phyloP scores from a whole-genome alignment of 2,113 vertebrate genomes.

The Silurus asotus region DNA sequence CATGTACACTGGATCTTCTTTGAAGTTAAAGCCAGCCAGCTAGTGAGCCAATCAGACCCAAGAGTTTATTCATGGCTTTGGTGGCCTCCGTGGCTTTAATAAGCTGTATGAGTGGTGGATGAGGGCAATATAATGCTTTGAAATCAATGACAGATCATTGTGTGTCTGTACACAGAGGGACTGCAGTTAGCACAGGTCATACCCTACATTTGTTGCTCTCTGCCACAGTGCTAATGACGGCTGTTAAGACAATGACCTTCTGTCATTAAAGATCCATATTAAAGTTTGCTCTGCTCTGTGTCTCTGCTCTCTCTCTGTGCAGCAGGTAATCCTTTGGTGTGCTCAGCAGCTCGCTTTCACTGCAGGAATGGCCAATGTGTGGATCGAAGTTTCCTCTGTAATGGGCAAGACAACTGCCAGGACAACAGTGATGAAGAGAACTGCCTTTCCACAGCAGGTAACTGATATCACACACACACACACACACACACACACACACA shows the following conservation, averaged over 20 bases:
- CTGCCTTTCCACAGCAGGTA: constrained; percentile 90
- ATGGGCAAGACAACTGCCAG: constrained; percentile 92
- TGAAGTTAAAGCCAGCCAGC: neutral
- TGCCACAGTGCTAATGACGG: constrained; percentile 13
- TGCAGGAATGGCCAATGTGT: constrained; percentile 94
- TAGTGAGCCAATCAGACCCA: neutral
- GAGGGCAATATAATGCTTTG: constrained; percentile 3
- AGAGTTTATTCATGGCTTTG: neutral
- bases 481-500: neutral
- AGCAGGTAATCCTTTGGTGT: constrained; percentile 91
- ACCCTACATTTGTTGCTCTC: constrained; percentile 11
- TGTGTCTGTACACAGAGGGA: constrained; percentile 4
- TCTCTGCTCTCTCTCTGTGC: constrained; percentile 27
- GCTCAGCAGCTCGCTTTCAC: constrained; percentile 91
- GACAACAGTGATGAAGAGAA: constrained; percentile 96
- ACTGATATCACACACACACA: constrained; percentile 9
- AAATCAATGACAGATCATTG: constrained; percentile 4
- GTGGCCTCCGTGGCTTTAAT: neutral
- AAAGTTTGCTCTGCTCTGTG: constrained; percentile 2
- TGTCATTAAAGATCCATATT: constrained; percentile 25
- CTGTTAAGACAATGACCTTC: constrained; percentile 7
- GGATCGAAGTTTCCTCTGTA: constrained; percentile 95
- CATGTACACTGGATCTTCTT: neutral
- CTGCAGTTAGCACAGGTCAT: constrained; percentile 25
- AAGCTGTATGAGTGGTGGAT: neutral